Conservation (phyloP, 1,140 invertebrate genomes). For the Diploscapter pachys region DNA sequence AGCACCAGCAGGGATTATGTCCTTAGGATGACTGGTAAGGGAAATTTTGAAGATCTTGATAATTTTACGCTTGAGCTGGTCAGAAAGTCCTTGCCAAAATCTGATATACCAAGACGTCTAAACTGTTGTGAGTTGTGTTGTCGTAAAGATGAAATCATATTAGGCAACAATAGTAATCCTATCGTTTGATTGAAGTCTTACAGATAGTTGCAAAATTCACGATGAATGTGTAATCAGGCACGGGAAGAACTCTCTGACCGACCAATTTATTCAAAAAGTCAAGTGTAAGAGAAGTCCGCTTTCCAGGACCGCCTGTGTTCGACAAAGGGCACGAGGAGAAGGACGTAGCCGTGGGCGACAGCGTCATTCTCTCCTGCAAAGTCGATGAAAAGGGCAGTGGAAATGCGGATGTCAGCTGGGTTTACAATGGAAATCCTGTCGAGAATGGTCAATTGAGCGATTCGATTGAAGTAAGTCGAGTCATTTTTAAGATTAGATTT, state of each 20-base stretch:
- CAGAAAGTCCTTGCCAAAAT: too few species aligned
- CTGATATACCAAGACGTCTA: too few species aligned
- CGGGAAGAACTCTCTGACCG: background rate
- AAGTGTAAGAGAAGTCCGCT: background rate
- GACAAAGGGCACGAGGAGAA: conserved; percentile 34
- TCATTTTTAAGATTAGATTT: too few species aligned
- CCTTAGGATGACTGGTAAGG: conserved; percentile 58
- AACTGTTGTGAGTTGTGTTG: too few species aligned
- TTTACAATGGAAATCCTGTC: conserved; percentile 34
- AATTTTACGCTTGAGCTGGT: too few species aligned
- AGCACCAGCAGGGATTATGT: conserved; percentile 67
- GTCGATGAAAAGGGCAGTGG: conserved; percentile 23
- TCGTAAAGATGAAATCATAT: too few species aligned
- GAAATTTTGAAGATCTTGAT: background rate
- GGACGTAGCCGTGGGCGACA: conserved; percentile 42
- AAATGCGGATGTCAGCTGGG: conserved; percentile 35
- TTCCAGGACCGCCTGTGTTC: conserved; percentile 51
- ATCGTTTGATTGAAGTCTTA: background rate
- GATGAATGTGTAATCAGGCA: background rate
- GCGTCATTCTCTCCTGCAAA: conserved; percentile 40
- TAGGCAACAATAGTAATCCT: too few species aligned
- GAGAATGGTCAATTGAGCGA: conserved; percentile 18
- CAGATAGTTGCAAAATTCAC: background rate
- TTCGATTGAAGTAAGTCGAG: conserved; percentile 7
- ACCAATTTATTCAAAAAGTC: background rate